A percentile compares a stretch with the other conserved stretches of the same genome.
Evolutionary conservation across 2,888 invertebrate species (phyloP).

Genomic region (Lasioglossum figueresi): DNA sequence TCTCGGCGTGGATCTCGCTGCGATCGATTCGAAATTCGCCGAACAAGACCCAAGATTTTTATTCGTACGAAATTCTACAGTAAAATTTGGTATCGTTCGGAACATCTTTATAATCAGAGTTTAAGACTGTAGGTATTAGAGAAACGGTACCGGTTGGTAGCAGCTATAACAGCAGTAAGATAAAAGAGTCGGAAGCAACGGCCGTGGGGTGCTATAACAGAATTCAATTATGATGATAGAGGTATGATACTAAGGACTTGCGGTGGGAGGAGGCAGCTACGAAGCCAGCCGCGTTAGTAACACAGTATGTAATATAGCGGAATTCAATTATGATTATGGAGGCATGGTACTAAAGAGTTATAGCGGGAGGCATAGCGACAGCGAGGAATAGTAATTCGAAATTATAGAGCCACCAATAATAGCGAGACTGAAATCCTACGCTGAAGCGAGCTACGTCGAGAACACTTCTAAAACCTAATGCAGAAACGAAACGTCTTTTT

Average conservation of each 20-base stretch:
- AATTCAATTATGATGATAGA: conserved; percentile 14
- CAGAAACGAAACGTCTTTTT: not conserved
- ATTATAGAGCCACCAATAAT: conserved; percentile 5
- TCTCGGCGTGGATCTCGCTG: not conserved
- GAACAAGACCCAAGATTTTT: not conserved
- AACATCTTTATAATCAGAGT: no score
- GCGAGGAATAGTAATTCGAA: conserved; percentile 7
- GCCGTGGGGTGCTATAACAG: conserved; percentile 6
- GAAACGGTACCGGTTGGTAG: not conserved
- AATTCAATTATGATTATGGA: conserved; percentile 19
- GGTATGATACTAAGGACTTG: not conserved
- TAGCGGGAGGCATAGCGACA: not conserved
- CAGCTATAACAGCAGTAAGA: not conserved
- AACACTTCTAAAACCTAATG: not conserved
- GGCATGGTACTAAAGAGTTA: not conserved
- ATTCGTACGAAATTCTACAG: not conserved
- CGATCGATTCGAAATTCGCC: not conserved
- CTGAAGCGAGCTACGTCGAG: not conserved
- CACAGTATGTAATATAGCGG: conserved; percentile 5
- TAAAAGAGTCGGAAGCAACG: conserved; percentile 13
- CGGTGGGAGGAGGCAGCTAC: not conserved
- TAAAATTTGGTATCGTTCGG: no score
- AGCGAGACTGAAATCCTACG: not conserved
- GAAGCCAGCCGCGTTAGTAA: conserved; percentile 3
- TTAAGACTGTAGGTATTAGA: not conserved